A percentile compares a stretch with the other conserved stretches of the same genome.
Evolutionary conservation across 2,113 vertebrate genomes (phyloP).

Genomic region (Chamaea fasciata): DNA sequence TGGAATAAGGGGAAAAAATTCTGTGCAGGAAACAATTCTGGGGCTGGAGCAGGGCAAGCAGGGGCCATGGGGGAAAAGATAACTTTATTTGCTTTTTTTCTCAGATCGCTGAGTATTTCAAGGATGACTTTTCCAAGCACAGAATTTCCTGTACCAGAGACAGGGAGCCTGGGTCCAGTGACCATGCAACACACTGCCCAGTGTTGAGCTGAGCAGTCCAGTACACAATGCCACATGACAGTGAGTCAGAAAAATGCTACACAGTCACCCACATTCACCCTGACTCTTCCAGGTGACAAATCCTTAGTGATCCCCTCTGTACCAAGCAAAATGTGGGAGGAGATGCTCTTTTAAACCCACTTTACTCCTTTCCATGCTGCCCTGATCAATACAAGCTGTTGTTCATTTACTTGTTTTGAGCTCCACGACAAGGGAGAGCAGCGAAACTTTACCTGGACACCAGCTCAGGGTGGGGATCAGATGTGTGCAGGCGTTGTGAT

Average conservation of each 20-base stretch:
- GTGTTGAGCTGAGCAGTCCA: not conserved
- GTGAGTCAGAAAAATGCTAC: not conserved
- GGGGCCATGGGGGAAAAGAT: not conserved
- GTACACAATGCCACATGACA: not conserved
- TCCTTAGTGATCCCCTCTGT: not conserved
- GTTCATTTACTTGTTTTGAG: not conserved
- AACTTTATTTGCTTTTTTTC: not conserved
- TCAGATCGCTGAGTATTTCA: not conserved
- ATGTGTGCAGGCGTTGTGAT: not conserved
- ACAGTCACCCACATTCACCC: not conserved
- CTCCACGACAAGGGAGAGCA: not conserved
- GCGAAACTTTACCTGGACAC: constrained; percentile 11
- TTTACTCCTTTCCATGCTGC: not conserved
- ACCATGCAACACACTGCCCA: not conserved
- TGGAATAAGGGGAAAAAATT: not conserved
- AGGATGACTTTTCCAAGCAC: not conserved
- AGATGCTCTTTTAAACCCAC: not conserved
- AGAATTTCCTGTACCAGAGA: not conserved
- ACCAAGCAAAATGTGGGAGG: not conserved
- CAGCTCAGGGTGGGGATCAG: not conserved
- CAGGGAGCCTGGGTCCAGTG: not conserved
- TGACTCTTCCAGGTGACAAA: not conserved
- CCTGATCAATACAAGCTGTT: not conserved
- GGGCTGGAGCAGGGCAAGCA: not conserved
- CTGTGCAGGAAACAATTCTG: not conserved